These are phyloP conservation scores for Eidolon dupreanum DNA, from an alignment of 2,797 vertebrate species.

Conservation along the genomic window DNA sequence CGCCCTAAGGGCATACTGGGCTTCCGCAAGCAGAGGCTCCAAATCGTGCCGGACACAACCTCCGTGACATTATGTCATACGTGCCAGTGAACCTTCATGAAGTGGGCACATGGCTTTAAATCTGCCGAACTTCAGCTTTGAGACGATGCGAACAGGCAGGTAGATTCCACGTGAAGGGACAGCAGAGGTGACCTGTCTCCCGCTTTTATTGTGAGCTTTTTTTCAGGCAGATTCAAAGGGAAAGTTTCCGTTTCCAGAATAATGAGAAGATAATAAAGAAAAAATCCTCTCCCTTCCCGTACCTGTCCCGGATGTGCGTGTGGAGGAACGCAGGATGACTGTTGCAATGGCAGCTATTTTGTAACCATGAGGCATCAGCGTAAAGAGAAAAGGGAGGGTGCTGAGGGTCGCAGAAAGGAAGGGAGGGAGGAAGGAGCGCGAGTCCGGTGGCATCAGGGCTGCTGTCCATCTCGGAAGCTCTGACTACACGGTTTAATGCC, in stretches of 20 bases:
- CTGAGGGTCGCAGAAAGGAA: no score
- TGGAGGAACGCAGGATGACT: neutral
- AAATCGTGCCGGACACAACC: neutral
- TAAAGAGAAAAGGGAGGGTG: neutral
- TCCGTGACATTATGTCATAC: rapidly evolving
- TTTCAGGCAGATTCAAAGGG: neutral
- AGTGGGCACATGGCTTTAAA: neutral
- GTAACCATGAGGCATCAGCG: neutral
- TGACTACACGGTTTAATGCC: rapidly evolving
- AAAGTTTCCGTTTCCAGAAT: neutral
- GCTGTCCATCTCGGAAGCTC: neutral
- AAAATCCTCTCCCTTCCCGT: neutral
- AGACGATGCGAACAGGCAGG: neutral
- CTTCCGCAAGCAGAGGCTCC: no score
- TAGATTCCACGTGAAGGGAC: neutral
- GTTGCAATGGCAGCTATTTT: neutral
- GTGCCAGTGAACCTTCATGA: neutral
- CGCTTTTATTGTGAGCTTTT: neutral
- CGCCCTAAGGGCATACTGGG: neutral
- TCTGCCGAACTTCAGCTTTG: neutral
- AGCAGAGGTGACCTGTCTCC: neutral
- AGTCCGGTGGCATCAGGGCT: neutral
- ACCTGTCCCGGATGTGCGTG: neutral
- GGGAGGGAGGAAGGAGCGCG: rapidly evolving
- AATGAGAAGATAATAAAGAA: neutral